phyloP scores from a whole-genome alignment of 2,113 vertebrate genomes.

The Turdus rufiventris region DNA sequence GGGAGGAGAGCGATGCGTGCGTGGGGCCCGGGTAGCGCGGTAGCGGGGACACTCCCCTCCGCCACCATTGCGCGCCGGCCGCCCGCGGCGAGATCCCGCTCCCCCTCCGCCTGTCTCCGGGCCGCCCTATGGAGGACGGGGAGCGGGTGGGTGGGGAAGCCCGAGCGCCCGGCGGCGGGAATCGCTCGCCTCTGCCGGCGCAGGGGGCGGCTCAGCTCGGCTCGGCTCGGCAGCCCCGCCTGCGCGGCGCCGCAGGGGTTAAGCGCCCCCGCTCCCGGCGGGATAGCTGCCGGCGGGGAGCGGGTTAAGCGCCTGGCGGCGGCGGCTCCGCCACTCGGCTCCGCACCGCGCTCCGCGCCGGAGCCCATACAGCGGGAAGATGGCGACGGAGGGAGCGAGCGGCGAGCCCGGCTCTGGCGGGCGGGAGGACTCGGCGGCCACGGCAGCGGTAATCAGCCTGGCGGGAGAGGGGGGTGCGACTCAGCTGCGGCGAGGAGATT shows the following conservation, averaged over 20 bases:
- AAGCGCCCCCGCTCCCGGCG: background rate
- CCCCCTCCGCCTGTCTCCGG: background rate
- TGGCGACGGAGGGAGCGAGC: conserved; percentile 75
- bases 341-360: conserved; percentile 50
- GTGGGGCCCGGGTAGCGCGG: background rate
- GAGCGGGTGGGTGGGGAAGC: background rate
- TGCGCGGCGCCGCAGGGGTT: conserved; percentile 14
- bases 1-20: background rate
- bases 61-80: background rate
- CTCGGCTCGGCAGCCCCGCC: background rate
- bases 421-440: conserved; percentile 43
- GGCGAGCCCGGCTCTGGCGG: conserved; percentile 60
- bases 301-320: conserved; percentile 59
- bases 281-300: conserved; percentile 25
- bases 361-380: conserved; percentile 69
- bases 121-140: background rate
- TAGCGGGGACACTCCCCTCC: background rate
- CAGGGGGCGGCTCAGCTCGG: background rate
- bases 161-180: background rate
- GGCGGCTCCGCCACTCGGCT: conserved; percentile 23
- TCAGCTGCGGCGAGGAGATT: background rate
- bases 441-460: conserved; percentile 58
- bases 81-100: background rate
- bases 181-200: background rate
- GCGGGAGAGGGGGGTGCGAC: background rate